These are phyloP conservation scores for Beroe ovata DNA, from an alignment of 37 sponge, comb jelly and placozoan species.

Conservation along the genomic window DNA sequence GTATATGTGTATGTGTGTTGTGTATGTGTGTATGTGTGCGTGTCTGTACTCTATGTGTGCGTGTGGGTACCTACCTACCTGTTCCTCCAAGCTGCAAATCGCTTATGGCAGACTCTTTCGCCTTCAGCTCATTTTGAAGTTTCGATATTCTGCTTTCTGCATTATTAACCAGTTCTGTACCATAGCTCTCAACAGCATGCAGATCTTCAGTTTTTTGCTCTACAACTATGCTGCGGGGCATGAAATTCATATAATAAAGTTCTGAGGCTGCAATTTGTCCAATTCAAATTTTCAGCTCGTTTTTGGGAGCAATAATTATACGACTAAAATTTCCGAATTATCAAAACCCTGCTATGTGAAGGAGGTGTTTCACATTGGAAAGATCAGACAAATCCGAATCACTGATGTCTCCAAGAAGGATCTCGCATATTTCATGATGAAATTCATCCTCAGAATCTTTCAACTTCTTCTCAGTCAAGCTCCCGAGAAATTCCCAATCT, in stretches of 20 bases:
- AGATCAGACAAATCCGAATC: constrained; percentile 18
- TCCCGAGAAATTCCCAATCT: constrained; percentile 29
- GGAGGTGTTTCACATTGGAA: constrained; percentile 34
- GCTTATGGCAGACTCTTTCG: constrained; percentile 13
- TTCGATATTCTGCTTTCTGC: constrained; percentile 19
- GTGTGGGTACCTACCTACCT: constrained; percentile 22
- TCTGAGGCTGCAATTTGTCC: too few species aligned
- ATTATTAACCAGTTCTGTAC: constrained; percentile 50
- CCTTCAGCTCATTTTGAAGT: constrained; percentile 17
- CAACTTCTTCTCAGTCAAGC: not conserved
- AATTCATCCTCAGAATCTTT: constrained; percentile 27
- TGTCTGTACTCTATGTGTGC: too few species aligned
- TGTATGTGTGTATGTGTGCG: too few species aligned
- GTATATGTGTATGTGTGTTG: too few species aligned
- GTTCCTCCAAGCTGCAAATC: constrained; percentile 45
- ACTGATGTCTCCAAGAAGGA: constrained; percentile 4
- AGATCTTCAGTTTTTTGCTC: constrained; percentile 37
- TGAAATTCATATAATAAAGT: not conserved
- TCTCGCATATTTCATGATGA: constrained; percentile 13
- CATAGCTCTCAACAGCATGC: constrained; percentile 12
- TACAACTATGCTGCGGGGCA: not conserved
- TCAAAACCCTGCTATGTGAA: constrained; percentile 16
- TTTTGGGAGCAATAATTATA: not conserved
- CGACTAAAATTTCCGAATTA: not conserved
- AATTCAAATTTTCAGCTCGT: not conserved